Percentiles rank a stretch among this genome's conserved stretches.
Conservation (phyloP, 1,140 invertebrate species). For the Sitobion miscanthi region DNA sequence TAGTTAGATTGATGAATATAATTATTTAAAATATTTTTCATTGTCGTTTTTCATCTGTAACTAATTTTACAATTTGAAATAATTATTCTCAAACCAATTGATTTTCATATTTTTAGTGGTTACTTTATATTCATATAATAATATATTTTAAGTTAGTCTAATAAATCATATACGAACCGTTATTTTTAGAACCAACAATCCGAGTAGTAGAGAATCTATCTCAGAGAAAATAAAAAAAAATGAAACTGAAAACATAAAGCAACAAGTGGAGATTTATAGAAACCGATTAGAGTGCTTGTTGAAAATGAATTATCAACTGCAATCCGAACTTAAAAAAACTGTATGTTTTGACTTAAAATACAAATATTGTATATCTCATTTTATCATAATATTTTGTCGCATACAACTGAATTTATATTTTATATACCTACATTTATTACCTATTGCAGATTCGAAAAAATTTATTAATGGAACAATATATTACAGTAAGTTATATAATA, state of each 20-base stretch:
- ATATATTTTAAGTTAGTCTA: neutral
- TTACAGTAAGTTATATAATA: conserved; percentile 12
- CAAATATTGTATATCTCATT: neutral
- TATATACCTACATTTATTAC: neutral
- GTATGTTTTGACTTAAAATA: conserved; percentile 16
- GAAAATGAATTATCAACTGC: conserved; percentile 25
- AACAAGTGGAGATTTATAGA: neutral
- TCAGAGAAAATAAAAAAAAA: neutral
- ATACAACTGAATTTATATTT: neutral
- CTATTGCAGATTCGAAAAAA: neutral
- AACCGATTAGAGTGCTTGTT: neutral
- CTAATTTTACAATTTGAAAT: neutral
- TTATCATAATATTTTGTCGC: neutral
- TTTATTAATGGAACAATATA: conserved; percentile 25
- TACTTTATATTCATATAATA: neutral
- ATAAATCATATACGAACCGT: neutral
- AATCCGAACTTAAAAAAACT: neutral
- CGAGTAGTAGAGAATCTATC: neutral
- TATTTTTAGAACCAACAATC: neutral
- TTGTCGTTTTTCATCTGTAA: neutral
- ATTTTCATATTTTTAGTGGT: neutral
- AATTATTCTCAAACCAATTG: neutral
- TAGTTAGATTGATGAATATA: neutral
- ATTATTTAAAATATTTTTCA: neutral
- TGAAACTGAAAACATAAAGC: conserved; percentile 3